phyloP scores from a whole-genome alignment of 2,888 invertebrate genomes.

The Tenthredo distinguenda region DNA sequence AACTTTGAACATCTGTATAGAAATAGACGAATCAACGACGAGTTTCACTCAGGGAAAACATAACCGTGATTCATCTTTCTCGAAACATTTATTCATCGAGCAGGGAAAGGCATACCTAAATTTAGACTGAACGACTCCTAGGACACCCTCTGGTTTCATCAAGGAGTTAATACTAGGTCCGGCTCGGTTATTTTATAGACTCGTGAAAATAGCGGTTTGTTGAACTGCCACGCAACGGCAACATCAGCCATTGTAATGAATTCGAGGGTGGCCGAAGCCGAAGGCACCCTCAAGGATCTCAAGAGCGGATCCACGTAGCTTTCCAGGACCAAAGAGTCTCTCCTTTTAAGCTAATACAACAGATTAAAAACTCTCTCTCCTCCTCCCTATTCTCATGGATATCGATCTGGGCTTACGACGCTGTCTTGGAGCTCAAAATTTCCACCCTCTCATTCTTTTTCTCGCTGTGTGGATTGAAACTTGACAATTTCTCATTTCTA shows the following conservation, averaged over 20 bases:
- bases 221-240: neutral
- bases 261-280: neutral
- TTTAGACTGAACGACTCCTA: neutral
- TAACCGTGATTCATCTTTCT: neutral
- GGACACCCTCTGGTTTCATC: neutral
- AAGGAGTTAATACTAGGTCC: neutral
- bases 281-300: neutral
- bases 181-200: neutral
- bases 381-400: constrained; percentile 1
- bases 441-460: neutral
- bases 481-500: constrained; percentile 9
- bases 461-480: neutral
- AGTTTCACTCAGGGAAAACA: neutral
- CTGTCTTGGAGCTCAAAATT: neutral
- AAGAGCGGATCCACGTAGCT: neutral
- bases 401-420: constrained; percentile 3
- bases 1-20: neutral
- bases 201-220: neutral
- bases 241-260: constrained; percentile 19
- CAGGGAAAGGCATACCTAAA: neutral
- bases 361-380: constrained; percentile 9
- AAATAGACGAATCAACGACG: neutral
- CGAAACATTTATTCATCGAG: neutral
- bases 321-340: constrained; percentile 1
- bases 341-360: constrained; percentile 25